Evolutionary conservation across 1,140 invertebrate species (phyloP).

Genomic region (Triops cancriformis): DNA sequence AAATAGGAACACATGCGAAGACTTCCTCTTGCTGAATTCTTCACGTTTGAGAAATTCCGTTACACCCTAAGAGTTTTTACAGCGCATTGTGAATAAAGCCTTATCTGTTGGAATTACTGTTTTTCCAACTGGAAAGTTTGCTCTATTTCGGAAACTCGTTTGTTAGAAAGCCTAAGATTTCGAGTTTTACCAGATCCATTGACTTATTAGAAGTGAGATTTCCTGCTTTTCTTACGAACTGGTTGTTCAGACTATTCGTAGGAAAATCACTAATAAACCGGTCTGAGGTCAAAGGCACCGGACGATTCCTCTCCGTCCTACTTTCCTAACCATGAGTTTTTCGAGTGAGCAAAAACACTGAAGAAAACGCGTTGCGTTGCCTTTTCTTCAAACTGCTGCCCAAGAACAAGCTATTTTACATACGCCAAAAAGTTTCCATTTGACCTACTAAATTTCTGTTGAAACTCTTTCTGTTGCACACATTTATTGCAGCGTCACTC

Average conservation of each 20-base stretch:
- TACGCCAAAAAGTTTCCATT: not conserved
- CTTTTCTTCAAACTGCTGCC: not conserved
- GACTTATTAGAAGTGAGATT: too few species aligned
- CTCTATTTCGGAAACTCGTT: too few species aligned
- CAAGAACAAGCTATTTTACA: not conserved
- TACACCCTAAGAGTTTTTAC: too few species aligned
- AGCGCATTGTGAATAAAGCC: too few species aligned
- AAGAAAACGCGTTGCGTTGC: not conserved
- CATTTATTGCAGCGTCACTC: not conserved
- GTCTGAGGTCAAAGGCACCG: not conserved
- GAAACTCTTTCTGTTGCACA: not conserved
- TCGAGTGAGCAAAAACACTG: not conserved
- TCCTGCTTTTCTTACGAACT: not conserved
- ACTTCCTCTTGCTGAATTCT: too few species aligned
- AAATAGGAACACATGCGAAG: too few species aligned
- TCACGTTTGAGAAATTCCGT: too few species aligned
- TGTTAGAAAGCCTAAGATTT: too few species aligned
- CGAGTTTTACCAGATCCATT: too few species aligned
- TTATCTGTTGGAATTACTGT: too few species aligned
- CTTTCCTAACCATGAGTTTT: not conserved
- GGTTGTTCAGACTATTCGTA: not conserved
- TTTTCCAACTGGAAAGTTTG: too few species aligned
- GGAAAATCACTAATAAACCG: not conserved
- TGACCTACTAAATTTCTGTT: slow-evolving; percentile 9
- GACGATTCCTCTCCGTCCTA: not conserved